Conservation (phyloP, 2,888 invertebrate species). For the Arctia plantaginis region DNA sequence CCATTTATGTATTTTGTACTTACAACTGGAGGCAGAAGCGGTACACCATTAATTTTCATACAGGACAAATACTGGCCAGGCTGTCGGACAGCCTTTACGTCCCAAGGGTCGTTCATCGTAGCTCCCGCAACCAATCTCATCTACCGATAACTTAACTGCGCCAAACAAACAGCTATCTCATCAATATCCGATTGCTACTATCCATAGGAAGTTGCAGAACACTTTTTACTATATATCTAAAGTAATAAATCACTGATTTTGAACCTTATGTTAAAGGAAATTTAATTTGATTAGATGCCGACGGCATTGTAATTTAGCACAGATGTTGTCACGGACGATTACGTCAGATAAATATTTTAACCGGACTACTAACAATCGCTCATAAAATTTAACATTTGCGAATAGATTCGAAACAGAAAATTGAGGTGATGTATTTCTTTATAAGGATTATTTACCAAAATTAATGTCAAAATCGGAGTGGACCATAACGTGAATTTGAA, state of each 20-base stretch:
- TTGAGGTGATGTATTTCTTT: conserved; percentile 28
- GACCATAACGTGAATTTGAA: conserved; percentile 14
- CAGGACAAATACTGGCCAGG: conserved; percentile 87
- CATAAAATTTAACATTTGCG: conserved; percentile 21
- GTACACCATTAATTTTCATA: conserved; percentile 90
- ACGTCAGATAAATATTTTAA: conserved; percentile 72
- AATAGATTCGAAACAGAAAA: conserved; percentile 16
- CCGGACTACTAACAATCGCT: conserved; percentile 24
- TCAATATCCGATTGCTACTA: conserved; percentile 36
- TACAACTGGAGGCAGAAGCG: conserved; percentile 92
- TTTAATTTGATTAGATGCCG: conserved; percentile 64
- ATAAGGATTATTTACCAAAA: conserved; percentile 21
- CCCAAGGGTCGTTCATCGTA: conserved; percentile 83
- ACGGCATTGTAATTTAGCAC: conserved; percentile 59
- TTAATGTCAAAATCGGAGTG: conserved; percentile 4
- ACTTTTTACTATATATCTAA: conserved; percentile 53
- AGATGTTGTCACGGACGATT: conserved; percentile 80
- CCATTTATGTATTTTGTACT: conserved; percentile 61
- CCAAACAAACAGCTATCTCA: conserved; percentile 34
- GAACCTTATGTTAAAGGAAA: conserved; percentile 57
- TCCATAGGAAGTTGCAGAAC: conserved; percentile 47
- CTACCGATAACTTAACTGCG: conserved; percentile 14
- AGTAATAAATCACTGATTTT: conserved; percentile 43
- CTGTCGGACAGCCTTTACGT: conserved; percentile 78
- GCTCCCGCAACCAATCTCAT: conserved; percentile 8